Evolutionary conservation across 1,140 invertebrate genomes (phyloP).

Genomic region (Chionoecetes opilio): DNA sequence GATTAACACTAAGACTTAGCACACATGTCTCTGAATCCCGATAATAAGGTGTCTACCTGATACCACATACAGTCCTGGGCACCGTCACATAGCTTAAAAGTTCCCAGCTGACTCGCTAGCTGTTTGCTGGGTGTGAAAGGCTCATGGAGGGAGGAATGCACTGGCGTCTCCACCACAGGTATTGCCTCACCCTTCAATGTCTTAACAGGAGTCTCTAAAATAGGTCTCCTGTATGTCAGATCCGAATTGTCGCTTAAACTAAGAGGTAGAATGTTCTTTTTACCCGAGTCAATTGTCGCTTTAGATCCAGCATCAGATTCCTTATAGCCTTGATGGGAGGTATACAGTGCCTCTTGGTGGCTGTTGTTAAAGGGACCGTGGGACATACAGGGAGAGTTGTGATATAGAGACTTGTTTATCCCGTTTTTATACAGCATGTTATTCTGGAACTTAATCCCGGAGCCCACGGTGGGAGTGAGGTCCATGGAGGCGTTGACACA

Average conservation of each 20-base stretch:
- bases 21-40: constrained; percentile 42
- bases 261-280: not conserved
- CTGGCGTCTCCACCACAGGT: constrained; percentile 2
- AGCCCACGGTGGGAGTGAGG: constrained; percentile 33
- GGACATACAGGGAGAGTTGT: not conserved
- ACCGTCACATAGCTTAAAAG: not conserved
- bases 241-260: not conserved
- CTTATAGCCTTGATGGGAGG: not conserved
- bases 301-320: not conserved
- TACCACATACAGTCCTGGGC: not conserved
- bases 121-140: not conserved
- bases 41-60: constrained; percentile 1
- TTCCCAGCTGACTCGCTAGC: constrained; percentile 36
- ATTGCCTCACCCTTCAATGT: not conserved
- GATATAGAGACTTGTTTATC: constrained; percentile 4
- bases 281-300: not conserved
- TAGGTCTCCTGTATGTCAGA: not conserved
- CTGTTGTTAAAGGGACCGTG: not conserved
- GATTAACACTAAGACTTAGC: not conserved
- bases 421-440: not conserved
- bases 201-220: constrained; percentile 39
- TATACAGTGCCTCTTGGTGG: not conserved
- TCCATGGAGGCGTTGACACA: not conserved
- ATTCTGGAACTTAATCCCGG: not conserved
- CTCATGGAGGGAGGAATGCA: not conserved